A percentile compares a stretch with the other conserved stretches of the same genome.
Evolutionary conservation across 2,888 invertebrate genomes (phyloP).

Genomic region (Drosophila prolongata): DNA sequence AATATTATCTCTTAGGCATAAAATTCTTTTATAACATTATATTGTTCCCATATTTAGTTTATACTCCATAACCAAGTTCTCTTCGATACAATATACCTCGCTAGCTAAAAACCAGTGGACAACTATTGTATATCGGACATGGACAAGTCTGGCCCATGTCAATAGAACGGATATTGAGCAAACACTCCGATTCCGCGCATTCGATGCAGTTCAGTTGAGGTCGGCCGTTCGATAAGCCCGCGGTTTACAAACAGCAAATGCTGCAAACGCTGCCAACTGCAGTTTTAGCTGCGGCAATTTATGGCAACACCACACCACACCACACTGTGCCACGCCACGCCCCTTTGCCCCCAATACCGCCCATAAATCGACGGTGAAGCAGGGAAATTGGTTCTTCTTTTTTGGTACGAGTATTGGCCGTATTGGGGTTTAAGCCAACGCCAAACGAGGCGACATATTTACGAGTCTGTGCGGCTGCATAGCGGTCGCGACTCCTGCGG

Average conservation of each 20-base stretch:
- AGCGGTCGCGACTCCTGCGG: slow-evolving; percentile 56
- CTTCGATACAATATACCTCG: neutral
- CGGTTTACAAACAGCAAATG: slow-evolving; percentile 40
- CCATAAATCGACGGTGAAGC: slow-evolving; percentile 67
- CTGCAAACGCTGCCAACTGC: slow-evolving; percentile 55
- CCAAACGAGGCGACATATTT: slow-evolving; percentile 72
- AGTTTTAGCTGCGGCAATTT: slow-evolving; percentile 78
- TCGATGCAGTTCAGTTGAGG: slow-evolving; percentile 32
- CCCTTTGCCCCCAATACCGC: slow-evolving; percentile 32
- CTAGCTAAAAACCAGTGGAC: neutral
- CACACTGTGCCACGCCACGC: slow-evolving; percentile 13
- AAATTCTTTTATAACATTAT: too few relatives aligned
- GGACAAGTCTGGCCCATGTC: slow-evolving; percentile 37
- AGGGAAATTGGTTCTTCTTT: slow-evolving; percentile 60
- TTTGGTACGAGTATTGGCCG: slow-evolving; percentile 35
- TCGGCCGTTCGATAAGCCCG: slow-evolving; percentile 41
- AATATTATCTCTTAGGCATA: too few relatives aligned
- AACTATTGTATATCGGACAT: slow-evolving; percentile 15
- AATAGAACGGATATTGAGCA: slow-evolving; percentile 50
- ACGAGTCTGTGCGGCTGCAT: slow-evolving; percentile 63
- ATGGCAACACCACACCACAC: slow-evolving; percentile 75
- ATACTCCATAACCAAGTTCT: too few relatives aligned
- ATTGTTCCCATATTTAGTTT: too few relatives aligned
- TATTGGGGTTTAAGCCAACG: slow-evolving; percentile 66
- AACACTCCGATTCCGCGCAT: slow-evolving; percentile 30